Conservation (phyloP, 2,113 vertebrate genomes). For the Tachysurus vachellii region DNA sequence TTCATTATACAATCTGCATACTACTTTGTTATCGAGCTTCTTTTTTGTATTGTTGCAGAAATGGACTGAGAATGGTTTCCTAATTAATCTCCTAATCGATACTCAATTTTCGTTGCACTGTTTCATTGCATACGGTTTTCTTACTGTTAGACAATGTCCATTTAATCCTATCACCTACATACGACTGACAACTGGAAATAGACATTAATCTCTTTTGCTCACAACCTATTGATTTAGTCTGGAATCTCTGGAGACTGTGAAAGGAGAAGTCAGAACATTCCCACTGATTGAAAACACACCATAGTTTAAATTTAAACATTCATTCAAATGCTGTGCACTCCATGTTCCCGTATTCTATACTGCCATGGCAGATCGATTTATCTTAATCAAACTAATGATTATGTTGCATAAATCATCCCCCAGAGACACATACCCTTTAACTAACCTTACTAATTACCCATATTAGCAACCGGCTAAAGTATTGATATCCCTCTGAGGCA, state of each 20-base stretch:
- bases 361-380: slow-evolving; percentile 6
- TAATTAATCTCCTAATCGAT: slow-evolving; percentile 2
- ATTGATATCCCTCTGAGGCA: slow-evolving; percentile 30
- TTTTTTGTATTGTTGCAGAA: not conserved
- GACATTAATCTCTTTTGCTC: slow-evolving; percentile 3
- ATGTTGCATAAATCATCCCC: not conserved
- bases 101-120: not conserved
- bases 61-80: not conserved
- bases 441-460: slow-evolving; percentile 21
- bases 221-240: slow-evolving; percentile 7
- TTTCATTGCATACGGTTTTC: not conserved
- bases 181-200: not conserved
- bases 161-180: slow-evolving; percentile 19
- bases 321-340: not conserved
- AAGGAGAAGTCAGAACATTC: not conserved
- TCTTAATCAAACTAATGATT: slow-evolving; percentile 40
- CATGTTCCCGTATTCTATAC: not conserved
- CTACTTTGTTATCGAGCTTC: not conserved
- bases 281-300: not conserved
- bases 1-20: not conserved
- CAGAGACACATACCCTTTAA: slow-evolving; percentile 12
- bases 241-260: not conserved
- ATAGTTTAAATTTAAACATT: not conserved
- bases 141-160: not conserved
- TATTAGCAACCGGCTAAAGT: slow-evolving; percentile 36